These are phyloP conservation scores for Coleophora flavipennella DNA, from an alignment of 2,888 invertebrate genomes.

Conservation along the genomic window DNA sequence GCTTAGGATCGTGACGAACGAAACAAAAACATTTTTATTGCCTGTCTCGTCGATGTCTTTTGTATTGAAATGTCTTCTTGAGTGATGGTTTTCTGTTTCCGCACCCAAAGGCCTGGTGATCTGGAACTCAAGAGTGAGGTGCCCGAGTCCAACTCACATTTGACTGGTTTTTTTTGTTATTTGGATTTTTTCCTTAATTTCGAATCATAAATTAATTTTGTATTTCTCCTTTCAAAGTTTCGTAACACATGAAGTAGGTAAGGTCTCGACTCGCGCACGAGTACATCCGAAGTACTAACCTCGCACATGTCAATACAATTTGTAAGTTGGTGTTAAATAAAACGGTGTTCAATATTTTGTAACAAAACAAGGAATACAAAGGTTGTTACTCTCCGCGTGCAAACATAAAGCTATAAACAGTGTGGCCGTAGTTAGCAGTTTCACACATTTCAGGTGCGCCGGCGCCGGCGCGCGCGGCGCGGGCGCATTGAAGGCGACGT, in stretches of 20 bases:
- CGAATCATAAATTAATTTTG: background rate
- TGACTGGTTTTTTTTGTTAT: no score
- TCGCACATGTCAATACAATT: slow-evolving; percentile 63
- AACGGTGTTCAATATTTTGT: slow-evolving; percentile 72
- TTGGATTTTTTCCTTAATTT: background rate
- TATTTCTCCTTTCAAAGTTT: background rate
- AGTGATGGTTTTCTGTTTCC: no score
- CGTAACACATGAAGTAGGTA: background rate
- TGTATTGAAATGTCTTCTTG: no score
- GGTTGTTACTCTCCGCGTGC: slow-evolving; percentile 64
- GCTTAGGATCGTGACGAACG: no score
- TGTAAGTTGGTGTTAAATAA: slow-evolving; percentile 67
- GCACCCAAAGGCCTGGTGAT: no score
- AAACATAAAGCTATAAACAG: slow-evolving; percentile 42
- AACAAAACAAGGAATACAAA: slow-evolving; percentile 70
- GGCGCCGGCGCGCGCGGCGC: slow-evolving; percentile 15
- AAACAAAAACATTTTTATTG: no score
- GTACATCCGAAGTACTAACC: no score
- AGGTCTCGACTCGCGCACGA: background rate
- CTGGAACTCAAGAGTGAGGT: no score
- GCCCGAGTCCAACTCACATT: no score
- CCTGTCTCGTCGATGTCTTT: no score
- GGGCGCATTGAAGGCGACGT: background rate
- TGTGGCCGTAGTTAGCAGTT: background rate
- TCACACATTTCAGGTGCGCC: background rate